A percentile compares a stretch with the other conserved stretches of the same genome.
These are phyloP conservation scores for Elgaria multicarinata DNA, from an alignment of 2,113 vertebrate genomes.

Conservation along the genomic window DNA sequence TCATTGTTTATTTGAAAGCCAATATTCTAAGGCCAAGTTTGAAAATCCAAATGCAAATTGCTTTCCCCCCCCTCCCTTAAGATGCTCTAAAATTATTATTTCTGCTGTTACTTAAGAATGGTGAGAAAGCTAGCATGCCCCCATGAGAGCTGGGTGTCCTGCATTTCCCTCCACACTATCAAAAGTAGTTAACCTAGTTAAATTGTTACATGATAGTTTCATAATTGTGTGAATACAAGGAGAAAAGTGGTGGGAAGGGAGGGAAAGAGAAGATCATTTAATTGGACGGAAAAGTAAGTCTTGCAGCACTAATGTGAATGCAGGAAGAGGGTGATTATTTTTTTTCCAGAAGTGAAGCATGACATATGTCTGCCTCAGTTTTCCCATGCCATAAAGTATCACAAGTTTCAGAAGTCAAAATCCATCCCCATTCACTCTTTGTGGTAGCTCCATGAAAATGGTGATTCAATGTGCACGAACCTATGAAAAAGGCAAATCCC, in stretches of 20 bases:
- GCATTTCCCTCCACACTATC: slow-evolving; percentile 40
- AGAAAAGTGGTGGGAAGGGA: neutral
- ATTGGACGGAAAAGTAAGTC: neutral
- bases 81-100: slow-evolving; percentile 59
- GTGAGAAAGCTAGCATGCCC: slow-evolving; percentile 53
- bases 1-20: slow-evolving; percentile 65
- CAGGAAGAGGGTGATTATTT: neutral
- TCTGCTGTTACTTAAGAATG: slow-evolving; percentile 64
- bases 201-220: slow-evolving; percentile 32
- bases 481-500: too few species aligned
- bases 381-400: neutral
- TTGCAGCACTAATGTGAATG: neutral
- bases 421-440: too few species aligned
- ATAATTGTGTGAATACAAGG: slow-evolving; percentile 5
- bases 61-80: neutral
- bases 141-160: slow-evolving; percentile 27
- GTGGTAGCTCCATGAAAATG: neutral
- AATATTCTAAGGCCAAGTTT: slow-evolving; percentile 54
- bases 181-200: slow-evolving; percentile 50
- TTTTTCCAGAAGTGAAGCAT: neutral
- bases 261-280: neutral
- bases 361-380: neutral
- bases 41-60: slow-evolving; percentile 52
- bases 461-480: too few species aligned
- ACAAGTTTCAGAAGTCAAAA: neutral